phyloP scores from a whole-genome alignment of 1,140 invertebrate species.

The Caenorhabditis remanei region DNA sequence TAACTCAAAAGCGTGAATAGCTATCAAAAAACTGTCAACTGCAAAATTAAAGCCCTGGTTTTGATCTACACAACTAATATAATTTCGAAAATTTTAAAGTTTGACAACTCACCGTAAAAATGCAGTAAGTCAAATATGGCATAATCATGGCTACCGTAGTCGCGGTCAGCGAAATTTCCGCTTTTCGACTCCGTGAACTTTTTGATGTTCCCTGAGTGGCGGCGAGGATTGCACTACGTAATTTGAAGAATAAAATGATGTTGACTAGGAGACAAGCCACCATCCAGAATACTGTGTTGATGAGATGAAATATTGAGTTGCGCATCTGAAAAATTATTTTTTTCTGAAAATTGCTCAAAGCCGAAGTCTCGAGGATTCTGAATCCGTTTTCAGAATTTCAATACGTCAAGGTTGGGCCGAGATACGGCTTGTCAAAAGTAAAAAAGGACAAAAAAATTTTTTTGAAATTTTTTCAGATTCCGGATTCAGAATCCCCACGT shows the following conservation, averaged over 20 bases:
- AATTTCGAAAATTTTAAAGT: too few relatives aligned
- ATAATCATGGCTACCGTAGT: slow-evolving; percentile 45
- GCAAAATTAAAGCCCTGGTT: too few relatives aligned
- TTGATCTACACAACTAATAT: background rate
- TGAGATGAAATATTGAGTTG: slow-evolving; percentile 10
- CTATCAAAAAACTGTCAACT: too few relatives aligned
- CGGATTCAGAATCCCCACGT: too few relatives aligned
- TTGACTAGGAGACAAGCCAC: background rate
- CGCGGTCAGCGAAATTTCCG: slow-evolving; percentile 8
- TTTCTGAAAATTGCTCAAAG: too few relatives aligned
- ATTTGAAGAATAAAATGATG: slow-evolving; percentile 37
- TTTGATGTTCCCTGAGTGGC: slow-evolving; percentile 18
- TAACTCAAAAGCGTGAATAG: too few relatives aligned
- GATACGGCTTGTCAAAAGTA: too few relatives aligned
- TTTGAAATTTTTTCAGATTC: too few relatives aligned
- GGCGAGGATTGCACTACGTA: slow-evolving; percentile 9
- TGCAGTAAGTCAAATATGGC: slow-evolving; percentile 21
- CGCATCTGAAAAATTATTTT: slow-evolving; percentile 7
- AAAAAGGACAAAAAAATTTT: too few relatives aligned
- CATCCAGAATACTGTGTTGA: slow-evolving; percentile 50
- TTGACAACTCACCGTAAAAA: slow-evolving; percentile 10
- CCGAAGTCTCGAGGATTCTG: too few relatives aligned
- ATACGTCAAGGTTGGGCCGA: too few relatives aligned
- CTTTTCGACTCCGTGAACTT: slow-evolving; percentile 23
- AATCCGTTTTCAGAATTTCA: too few relatives aligned